Conservation (phyloP, 2,797 vertebrate genomes). For the Cercopithecus mitis region DNA sequence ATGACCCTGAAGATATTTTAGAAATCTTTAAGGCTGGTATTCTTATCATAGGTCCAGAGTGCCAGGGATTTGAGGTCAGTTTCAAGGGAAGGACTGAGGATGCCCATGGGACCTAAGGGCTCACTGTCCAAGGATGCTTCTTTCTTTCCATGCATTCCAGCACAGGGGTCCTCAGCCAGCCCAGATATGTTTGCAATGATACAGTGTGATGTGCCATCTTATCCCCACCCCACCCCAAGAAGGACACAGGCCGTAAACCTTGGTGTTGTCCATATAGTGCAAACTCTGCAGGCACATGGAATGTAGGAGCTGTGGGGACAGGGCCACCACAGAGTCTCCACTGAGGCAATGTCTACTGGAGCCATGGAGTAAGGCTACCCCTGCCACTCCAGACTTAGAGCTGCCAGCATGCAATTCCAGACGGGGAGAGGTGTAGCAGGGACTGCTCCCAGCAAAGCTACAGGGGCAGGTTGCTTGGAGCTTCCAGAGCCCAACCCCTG, state of each 20-base stretch:
- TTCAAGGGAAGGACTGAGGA: neutral
- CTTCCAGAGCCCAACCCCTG: neutral
- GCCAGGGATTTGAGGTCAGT: neutral
- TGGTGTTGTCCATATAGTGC: neutral
- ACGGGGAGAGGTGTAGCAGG: neutral
- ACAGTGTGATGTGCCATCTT: neutral
- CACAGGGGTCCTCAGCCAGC: neutral
- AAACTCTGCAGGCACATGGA: neutral
- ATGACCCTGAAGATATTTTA: neutral
- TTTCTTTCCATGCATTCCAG: neutral
- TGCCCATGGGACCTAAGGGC: neutral
- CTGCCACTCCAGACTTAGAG: neutral
- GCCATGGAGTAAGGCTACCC: too few species aligned
- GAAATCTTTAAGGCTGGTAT: neutral
- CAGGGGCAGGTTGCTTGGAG: neutral
- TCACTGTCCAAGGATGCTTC: neutral
- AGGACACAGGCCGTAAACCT: neutral
- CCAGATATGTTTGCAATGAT: neutral
- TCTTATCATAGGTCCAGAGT: neutral
- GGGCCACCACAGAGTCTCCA: neutral
- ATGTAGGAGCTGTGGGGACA: neutral
- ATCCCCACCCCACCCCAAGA: neutral
- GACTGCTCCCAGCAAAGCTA: neutral
- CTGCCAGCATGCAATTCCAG: neutral
- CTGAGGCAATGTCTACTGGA: neutral